Conservation (phyloP, 2,888 invertebrate species). For the Entomobrya multifasciata region DNA sequence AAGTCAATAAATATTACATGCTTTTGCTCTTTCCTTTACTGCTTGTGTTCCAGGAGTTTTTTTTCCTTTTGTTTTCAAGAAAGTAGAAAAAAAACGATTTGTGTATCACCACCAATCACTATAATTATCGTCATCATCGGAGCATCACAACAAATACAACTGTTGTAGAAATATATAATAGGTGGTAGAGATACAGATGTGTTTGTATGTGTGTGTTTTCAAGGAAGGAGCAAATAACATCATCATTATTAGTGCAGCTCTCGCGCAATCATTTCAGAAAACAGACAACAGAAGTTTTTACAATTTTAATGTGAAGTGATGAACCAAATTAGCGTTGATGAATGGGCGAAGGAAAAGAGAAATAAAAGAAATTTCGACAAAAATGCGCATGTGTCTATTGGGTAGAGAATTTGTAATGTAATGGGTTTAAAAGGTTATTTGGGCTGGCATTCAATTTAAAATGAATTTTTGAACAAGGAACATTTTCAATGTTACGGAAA, state of each 20-base stretch:
- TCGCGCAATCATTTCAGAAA: neutral
- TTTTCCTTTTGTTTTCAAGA: neutral
- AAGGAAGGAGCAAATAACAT: conserved; percentile 20
- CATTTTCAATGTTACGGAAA: no score
- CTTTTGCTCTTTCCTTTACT: conserved; percentile 57
- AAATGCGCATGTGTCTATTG: conserved; percentile 23
- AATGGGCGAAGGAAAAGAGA: conserved; percentile 32
- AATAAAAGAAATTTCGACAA: neutral
- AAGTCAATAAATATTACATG: conserved; percentile 74
- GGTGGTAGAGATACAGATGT: neutral
- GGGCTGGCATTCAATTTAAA: no score
- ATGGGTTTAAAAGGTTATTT: no score
- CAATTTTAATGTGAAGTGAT: conserved; percentile 20
- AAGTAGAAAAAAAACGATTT: conserved; percentile 31
- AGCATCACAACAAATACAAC: conserved; percentile 46
- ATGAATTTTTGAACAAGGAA: no score
- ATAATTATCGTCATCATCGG: conserved; percentile 62
- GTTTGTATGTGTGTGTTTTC: neutral
- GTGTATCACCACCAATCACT: conserved; percentile 65
- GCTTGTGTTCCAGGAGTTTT: conserved; percentile 38
- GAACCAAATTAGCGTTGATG: conserved; percentile 51
- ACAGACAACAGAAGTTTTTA: conserved; percentile 24
- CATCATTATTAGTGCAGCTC: conserved; percentile 14
- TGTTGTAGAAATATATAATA: conserved; percentile 36
- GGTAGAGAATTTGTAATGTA: no score